A percentile compares a stretch with the other conserved stretches of the same genome.
Evolutionary conservation across 2,888 invertebrate genomes (phyloP).

Genomic region (Caenorhabditis auriculariae): DNA sequence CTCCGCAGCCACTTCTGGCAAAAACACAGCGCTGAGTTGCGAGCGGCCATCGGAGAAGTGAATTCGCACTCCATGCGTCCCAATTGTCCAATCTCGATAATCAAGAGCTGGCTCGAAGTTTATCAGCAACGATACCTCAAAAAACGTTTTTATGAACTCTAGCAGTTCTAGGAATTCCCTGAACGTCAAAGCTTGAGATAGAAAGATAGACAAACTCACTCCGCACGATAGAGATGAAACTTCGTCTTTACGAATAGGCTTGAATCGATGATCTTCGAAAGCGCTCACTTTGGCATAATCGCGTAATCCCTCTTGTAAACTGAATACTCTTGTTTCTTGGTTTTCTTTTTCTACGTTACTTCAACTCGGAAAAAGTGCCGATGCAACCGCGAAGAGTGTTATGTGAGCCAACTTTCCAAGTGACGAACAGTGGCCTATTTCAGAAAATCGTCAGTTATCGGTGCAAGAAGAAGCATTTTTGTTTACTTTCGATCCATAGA

Average conservation of each 20-base stretch:
- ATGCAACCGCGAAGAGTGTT: slow-evolving; percentile 94
- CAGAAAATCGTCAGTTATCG: too few species aligned
- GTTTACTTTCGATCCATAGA: too few species aligned
- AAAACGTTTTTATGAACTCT: too few species aligned
- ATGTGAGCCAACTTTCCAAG: slow-evolving; percentile 97
- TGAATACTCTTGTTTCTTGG: too few species aligned
- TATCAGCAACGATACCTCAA: too few species aligned
- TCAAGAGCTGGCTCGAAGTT: too few species aligned
- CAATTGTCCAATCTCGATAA: slow-evolving; percentile 79
- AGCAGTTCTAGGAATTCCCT: too few species aligned
- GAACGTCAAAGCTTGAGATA: too few species aligned
- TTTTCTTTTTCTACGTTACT: slow-evolving; percentile 4
- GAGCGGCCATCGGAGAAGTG: slow-evolving; percentile 84
- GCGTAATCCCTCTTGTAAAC: slow-evolving; percentile 39
- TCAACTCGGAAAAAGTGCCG: slow-evolving; percentile 78
- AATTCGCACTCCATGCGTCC: slow-evolving; percentile 85
- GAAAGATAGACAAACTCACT: too few species aligned
- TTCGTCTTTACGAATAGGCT: slow-evolving; percentile 90
- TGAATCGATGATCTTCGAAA: slow-evolving; percentile 93
- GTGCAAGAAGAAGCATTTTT: too few species aligned
- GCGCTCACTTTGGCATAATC: slow-evolving; percentile 69
- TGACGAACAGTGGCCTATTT: slow-evolving; percentile 98
- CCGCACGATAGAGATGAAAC: slow-evolving; percentile 72
- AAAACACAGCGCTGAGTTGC: slow-evolving; percentile 87
- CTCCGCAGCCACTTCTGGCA: slow-evolving; percentile 95